phyloP scores from a whole-genome alignment of 2,888 invertebrate genomes.

The Microctonus hyperodae region DNA sequence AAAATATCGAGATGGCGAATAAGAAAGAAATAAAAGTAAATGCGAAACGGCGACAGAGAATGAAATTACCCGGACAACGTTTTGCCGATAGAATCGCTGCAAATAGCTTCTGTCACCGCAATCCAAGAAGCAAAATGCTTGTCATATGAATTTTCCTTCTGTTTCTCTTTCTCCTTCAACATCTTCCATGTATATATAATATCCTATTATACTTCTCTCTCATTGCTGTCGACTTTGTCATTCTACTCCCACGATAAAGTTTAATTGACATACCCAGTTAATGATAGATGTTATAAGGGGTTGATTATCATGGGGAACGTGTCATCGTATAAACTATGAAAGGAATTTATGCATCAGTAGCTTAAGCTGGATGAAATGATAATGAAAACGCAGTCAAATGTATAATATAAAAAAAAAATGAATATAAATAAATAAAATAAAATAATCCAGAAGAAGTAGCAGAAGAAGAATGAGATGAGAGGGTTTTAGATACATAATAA shows the following conservation, averaged over 20 bases:
- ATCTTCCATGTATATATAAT: not conserved
- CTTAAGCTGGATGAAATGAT: conserved; percentile 3
- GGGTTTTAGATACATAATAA: conserved; percentile 9
- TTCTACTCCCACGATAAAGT: conserved; percentile 14
- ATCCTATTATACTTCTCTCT: not conserved
- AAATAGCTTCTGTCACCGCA: conserved; percentile 27
- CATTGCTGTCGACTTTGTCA: not conserved
- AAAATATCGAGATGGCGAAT: not conserved
- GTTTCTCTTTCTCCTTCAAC: conserved; percentile 16
- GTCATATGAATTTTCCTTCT: conserved; percentile 23
- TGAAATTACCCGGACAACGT: conserved; percentile 13
- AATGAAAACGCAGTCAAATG: not conserved
- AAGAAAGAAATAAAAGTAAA: not conserved
- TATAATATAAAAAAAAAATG: conserved; percentile 1
- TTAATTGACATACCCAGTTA: conserved; percentile 25
- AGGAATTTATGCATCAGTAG: conserved; percentile 19
- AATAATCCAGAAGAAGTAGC: too few relatives aligned
- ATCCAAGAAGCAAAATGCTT: conserved; percentile 4
- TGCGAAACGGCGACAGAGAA: conserved; percentile 1
- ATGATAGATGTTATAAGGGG: conserved; percentile 20
- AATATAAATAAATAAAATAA: too few relatives aligned
- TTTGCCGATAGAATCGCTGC: conserved; percentile 22
- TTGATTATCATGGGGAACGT: conserved; percentile 33
- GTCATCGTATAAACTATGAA: conserved; percentile 12
- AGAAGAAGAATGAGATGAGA: conserved; percentile 3